phyloP scores from a whole-genome alignment of 2,113 vertebrate genomes.

The Tichodroma muraria region DNA sequence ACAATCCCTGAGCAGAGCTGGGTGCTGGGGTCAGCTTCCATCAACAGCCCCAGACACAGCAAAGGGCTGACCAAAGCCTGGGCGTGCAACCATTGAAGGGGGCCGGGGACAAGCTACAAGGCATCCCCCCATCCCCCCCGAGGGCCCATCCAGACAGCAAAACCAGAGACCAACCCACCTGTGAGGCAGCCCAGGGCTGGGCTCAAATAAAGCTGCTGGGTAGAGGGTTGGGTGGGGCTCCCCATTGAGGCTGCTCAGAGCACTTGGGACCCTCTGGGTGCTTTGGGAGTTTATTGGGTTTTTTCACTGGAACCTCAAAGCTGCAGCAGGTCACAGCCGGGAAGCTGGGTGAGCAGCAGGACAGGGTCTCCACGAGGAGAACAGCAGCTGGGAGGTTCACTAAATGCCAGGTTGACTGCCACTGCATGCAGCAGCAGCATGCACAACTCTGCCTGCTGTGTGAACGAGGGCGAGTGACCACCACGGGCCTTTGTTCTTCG shows the following conservation, averaged over 20 bases:
- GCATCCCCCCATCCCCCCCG: too few relatives aligned
- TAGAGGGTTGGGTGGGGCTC: neutral
- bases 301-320: neutral
- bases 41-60: neutral
- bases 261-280: neutral
- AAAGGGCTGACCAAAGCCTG: neutral
- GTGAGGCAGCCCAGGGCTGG: rapidly evolving
- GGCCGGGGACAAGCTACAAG: neutral
- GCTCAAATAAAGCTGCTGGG: neutral
- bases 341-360: neutral
- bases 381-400: neutral
- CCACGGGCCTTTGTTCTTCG: neutral
- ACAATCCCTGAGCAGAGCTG: neutral
- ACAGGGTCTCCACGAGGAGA: neutral
- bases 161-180: rapidly evolving
- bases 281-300: neutral
- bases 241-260: neutral
- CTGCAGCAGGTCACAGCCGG: neutral
- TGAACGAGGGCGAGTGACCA: neutral
- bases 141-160: rapidly evolving
- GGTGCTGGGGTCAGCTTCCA: neutral
- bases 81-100: rapidly evolving
- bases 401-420: too few relatives aligned
- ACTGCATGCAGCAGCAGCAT: neutral
- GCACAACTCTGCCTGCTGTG: neutral